A percentile compares a stretch with the other conserved stretches of the same genome.
phyloP scores from a whole-genome alignment of 2,797 vertebrate species.

The Geotrypetes seraphini region DNA sequence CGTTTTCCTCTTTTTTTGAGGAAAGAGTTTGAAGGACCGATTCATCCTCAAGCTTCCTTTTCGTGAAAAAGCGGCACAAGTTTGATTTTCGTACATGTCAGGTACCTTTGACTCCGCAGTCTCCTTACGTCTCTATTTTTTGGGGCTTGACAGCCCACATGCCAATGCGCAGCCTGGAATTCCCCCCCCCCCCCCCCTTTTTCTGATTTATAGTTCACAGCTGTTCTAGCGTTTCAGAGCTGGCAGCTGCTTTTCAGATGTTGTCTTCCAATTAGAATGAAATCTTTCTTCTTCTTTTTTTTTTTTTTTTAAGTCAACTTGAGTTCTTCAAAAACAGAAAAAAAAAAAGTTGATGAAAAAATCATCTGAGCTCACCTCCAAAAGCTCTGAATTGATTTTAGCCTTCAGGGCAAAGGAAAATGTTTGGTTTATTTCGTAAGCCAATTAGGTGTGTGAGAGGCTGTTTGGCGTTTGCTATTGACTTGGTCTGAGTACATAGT shows the following conservation, averaged over 20 bases:
- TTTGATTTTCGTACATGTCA: conserved; percentile 34
- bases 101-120: conserved; percentile 71
- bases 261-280: conserved; percentile 54
- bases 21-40: conserved; percentile 15
- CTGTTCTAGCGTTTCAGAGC: conserved; percentile 69
- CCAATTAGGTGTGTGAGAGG: conserved; percentile 85
- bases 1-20: conserved; percentile 14
- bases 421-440: conserved; percentile 91
- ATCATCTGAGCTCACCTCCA: conserved; percentile 76
- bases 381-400: conserved; percentile 79
- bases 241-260: conserved; percentile 78
- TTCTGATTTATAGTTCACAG: conserved; percentile 84
- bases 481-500: conserved; percentile 72
- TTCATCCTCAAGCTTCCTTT: conserved; percentile 15
- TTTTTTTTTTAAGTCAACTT: too few relatives aligned
- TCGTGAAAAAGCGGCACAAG: conserved; percentile 45
- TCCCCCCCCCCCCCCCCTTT: conserved; percentile 56
- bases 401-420: conserved; percentile 80
- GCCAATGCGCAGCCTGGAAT: conserved; percentile 69
- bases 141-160: conserved; percentile 79
- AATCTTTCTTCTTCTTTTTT: too few relatives aligned
- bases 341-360: conserved; percentile 60
- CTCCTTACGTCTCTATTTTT: conserved; percentile 91
- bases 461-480: conserved; percentile 81
- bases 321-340: conserved; percentile 26